Percentiles rank a stretch among this genome's conserved stretches.
phyloP scores from a whole-genome alignment of 2,888 invertebrate species.

The Sarcophaga carnaria region DNA sequence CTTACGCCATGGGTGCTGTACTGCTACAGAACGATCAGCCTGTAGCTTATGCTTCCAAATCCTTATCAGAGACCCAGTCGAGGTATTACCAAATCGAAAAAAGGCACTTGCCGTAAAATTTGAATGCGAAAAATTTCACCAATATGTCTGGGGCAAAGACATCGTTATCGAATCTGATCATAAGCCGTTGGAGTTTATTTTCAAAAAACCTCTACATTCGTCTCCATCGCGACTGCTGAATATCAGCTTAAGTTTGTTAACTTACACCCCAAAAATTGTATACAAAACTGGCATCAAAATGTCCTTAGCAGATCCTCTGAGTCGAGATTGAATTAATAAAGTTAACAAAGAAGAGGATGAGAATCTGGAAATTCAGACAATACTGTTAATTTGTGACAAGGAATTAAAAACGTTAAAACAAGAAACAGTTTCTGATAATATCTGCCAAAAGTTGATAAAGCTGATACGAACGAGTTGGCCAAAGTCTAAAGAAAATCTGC shows the following conservation, averaged over 20 bases:
- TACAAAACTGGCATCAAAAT: too few species aligned
- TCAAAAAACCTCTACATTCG: too few species aligned
- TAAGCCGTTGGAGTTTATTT: constrained; percentile 39
- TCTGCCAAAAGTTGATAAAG: not conserved
- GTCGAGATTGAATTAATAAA: too few species aligned
- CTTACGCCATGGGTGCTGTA: constrained; percentile 32
- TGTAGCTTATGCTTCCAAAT: too few species aligned
- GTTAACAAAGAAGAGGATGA: too few species aligned
- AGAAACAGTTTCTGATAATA: not conserved
- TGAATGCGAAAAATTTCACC: too few species aligned
- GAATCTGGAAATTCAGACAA: not conserved
- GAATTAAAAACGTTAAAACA: not conserved
- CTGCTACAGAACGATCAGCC: constrained; percentile 12
- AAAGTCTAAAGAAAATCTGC: constrained; percentile 1
- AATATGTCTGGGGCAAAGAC: constrained; percentile 20
- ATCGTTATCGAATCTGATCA: constrained; percentile 47
- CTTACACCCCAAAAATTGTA: too few species aligned
- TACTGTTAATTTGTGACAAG: not conserved
- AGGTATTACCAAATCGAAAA: constrained; percentile 15
- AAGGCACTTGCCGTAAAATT: too few species aligned
- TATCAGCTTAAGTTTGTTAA: too few species aligned
- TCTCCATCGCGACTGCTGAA: too few species aligned
- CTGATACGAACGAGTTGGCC: not conserved
- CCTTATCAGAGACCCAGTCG: not conserved
- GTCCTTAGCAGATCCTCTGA: too few species aligned